phyloP scores from a whole-genome alignment of 2,888 invertebrate genomes.

The Yponomeuta plumbellus region DNA sequence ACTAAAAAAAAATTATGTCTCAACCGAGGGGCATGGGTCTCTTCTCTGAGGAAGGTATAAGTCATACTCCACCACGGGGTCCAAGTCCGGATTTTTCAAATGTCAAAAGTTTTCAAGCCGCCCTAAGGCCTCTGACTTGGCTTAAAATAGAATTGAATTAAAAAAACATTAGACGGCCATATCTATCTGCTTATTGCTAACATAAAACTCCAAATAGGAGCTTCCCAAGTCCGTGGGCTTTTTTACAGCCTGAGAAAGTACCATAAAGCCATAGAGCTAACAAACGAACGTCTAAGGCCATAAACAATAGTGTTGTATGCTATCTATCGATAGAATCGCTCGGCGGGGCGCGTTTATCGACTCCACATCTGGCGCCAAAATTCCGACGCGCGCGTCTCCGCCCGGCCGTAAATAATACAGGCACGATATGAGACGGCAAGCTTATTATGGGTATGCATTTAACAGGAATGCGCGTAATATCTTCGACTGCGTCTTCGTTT shows the following conservation, averaged over 20 bases:
- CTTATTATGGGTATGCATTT: constrained; percentile 29
- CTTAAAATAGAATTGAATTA: too few species aligned
- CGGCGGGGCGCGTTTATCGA: constrained; percentile 44
- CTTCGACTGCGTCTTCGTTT: too few species aligned
- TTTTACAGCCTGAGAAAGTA: constrained; percentile 8
- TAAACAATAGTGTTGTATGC: constrained; percentile 30
- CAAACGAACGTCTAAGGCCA: constrained; percentile 5
- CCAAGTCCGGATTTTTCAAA: too few species aligned
- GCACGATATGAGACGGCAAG: constrained; percentile 36
- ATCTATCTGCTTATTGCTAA: too few species aligned
- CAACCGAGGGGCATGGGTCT: too few species aligned
- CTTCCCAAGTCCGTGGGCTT: neutral
- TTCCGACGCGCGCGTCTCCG: constrained; percentile 44
- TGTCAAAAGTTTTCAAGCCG: too few species aligned
- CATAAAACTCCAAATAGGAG: neutral
- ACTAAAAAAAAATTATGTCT: too few species aligned
- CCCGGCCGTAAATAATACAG: constrained; percentile 26
- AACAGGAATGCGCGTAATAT: too few species aligned
- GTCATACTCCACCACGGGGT: too few species aligned
- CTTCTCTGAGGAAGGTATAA: too few species aligned
- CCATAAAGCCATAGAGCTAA: neutral
- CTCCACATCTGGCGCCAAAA: constrained; percentile 66
- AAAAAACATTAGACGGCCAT: too few species aligned
- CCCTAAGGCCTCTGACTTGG: too few species aligned
- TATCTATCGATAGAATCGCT: constrained; percentile 43